Conservation (phyloP, 2,888 invertebrate species). For the Clunio marinus region DNA sequence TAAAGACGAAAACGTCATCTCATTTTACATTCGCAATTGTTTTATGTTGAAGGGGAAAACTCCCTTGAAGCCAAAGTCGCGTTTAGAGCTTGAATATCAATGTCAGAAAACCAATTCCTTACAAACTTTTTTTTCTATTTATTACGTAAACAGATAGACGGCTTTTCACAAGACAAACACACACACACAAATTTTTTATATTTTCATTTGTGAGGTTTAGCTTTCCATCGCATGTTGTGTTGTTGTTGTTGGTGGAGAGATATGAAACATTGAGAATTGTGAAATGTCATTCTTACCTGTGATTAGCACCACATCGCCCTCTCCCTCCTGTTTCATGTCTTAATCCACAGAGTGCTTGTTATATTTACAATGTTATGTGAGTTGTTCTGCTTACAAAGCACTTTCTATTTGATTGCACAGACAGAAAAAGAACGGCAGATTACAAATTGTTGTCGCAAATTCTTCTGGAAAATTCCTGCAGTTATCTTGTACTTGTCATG, state of each 20-base stretch:
- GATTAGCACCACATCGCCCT: conserved; percentile 47
- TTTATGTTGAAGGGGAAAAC: not conserved
- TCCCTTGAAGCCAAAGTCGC: not conserved
- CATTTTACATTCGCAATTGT: not conserved
- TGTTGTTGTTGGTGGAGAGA: not conserved
- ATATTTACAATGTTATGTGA: conserved; percentile 15
- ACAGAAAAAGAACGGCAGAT: not conserved
- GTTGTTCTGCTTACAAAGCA: conserved; percentile 13
- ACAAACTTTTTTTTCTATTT: not conserved
- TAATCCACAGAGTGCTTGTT: conserved; percentile 21
- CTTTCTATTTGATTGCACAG: conserved; percentile 20
- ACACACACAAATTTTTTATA: no score
- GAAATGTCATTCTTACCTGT: conserved; percentile 41
- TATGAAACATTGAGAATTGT: not conserved
- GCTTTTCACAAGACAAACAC: no score
- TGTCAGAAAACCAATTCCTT: not conserved
- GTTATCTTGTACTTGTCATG: not conserved
- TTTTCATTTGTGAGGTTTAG: no score
- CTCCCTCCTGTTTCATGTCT: conserved; percentile 43
- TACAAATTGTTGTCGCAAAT: not conserved
- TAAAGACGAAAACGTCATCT: conserved; percentile 1
- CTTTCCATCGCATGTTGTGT: no score
- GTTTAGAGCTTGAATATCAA: conserved; percentile 4
- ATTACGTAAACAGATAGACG: no score
- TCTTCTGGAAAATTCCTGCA: conserved; percentile 4